These are phyloP conservation scores for Monoplex corrugatus DNA, from an alignment of 2,888 invertebrate species.

Conservation along the genomic window DNA sequence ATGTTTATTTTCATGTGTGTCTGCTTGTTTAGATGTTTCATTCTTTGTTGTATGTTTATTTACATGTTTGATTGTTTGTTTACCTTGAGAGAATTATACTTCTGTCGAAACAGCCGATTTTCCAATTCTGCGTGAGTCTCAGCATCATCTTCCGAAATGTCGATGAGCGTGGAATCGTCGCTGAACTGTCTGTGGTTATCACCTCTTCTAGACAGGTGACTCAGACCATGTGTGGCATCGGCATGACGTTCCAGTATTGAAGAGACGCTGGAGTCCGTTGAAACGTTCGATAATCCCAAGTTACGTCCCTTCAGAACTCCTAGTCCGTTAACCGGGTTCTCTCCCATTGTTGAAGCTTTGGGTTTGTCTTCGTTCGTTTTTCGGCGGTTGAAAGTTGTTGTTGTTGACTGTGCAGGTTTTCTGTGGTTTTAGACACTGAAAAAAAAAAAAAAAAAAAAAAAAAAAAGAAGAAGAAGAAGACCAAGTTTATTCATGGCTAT, in stretches of 20 bases:
- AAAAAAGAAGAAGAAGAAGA: too few species aligned
- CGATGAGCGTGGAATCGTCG: background rate
- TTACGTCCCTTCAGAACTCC: background rate
- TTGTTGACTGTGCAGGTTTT: too few species aligned
- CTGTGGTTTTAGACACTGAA: too few species aligned
- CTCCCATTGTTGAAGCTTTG: background rate
- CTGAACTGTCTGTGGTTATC: background rate
- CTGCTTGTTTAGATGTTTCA: too few species aligned
- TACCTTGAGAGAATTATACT: background rate
- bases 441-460: too few species aligned
- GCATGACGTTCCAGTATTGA: too few species aligned
- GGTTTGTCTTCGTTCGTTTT: too few species aligned
- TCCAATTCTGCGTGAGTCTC: background rate
- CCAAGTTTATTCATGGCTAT: too few species aligned
- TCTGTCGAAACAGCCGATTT: constrained; percentile 9
- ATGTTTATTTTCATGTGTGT: too few species aligned
- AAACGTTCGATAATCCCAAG: background rate
- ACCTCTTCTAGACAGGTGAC: background rate
- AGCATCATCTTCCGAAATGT: background rate
- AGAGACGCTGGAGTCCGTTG: background rate
- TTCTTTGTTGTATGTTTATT: background rate
- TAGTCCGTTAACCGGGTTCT: background rate
- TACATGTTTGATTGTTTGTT: background rate
- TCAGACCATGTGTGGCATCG: background rate
- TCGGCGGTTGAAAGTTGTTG: too few species aligned